Percentiles rank a stretch among this genome's conserved stretches.
These are phyloP conservation scores for Phocides pigmalion DNA, from an alignment of 1,140 invertebrate genomes.

Conservation along the genomic window DNA sequence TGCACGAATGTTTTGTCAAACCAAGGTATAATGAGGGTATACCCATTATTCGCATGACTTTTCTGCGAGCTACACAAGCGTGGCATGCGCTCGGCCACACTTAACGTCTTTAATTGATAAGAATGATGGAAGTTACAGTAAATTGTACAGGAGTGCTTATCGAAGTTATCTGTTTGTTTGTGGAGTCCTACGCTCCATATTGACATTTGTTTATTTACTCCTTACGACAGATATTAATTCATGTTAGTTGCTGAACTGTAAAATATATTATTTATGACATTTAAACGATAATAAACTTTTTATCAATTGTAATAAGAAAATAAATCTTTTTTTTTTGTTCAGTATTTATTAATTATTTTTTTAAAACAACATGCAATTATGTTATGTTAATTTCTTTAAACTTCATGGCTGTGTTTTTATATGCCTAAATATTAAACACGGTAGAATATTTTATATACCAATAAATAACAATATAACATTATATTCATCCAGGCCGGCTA, in stretches of 20 bases:
- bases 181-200: slow-evolving; percentile 48
- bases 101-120: slow-evolving; percentile 61
- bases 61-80: slow-evolving; percentile 19
- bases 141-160: slow-evolving; percentile 69
- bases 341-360: too few relatives aligned
- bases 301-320: neutral
- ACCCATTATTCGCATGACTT: slow-evolving; percentile 3
- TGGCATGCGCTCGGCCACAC: slow-evolving; percentile 34
- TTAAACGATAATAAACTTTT: too few relatives aligned
- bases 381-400: too few relatives aligned
- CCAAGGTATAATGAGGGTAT: slow-evolving; percentile 38
- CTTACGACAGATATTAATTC: slow-evolving; percentile 3
- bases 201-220: slow-evolving; percentile 29
- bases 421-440: too few relatives aligned
- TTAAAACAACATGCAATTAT: too few relatives aligned
- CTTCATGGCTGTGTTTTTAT: too few relatives aligned
- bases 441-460: too few relatives aligned
- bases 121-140: slow-evolving; percentile 67
- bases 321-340: too few relatives aligned
- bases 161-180: slow-evolving; percentile 72
- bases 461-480: too few relatives aligned
- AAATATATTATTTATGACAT: neutral
- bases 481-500: too few relatives aligned
- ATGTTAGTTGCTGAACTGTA: neutral
- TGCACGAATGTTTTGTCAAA: slow-evolving; percentile 6